Evolutionary conservation across 2,797 vertebrate species (phyloP), one percentile per base, ranked within the genome.

Genomic region (Chanos chanos): DNA sequence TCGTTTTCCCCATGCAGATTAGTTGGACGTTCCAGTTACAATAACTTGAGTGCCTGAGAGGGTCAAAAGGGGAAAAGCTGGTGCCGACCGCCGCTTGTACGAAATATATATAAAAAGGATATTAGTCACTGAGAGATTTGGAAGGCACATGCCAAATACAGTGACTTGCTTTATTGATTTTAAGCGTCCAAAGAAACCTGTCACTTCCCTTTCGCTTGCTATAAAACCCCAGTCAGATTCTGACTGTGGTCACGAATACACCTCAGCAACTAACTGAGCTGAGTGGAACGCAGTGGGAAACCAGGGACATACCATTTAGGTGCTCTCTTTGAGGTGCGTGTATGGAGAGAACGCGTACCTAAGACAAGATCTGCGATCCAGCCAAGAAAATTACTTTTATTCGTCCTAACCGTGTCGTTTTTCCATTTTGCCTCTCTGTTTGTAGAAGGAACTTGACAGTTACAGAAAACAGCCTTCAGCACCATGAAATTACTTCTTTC

Each of bases 401-500:
- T 16, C 41, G 31, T 28, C 24, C 50, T 3, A 34, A 45, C 48
- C 18, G 19, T 30, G 19, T 16, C 6, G 33, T 19, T 21, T 27
- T 33, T 39, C 59, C 7, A 33, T 15, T 41, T 24, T 22, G 1
- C 30, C 34, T 16, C 12, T 25, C 52, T n/a, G n/a, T 61, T 49
- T 36, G 18, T 31, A n/a, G 8, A 41, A 25, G 37, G 31, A 41
- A 31, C 40, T 39, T 44, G 59, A 55, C 18, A 67, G 59, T 70
- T 60, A 61, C 34, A 39, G 47, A 47, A 41, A 41, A 41, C 47
- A 48, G 25, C 50, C 34, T 31, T 34, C 57, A 49, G 34, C 79
- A 71, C 36, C 60, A 97, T 95, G 95, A 97, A 92, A 73, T 77
- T 88, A 57, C 61, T 90, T 12, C 64, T 95, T 31, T 86, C 90